Base-by-base conservation (phyloP, 2,113 vertebrate species). In the Peromyscus maniculatus region DNA sequence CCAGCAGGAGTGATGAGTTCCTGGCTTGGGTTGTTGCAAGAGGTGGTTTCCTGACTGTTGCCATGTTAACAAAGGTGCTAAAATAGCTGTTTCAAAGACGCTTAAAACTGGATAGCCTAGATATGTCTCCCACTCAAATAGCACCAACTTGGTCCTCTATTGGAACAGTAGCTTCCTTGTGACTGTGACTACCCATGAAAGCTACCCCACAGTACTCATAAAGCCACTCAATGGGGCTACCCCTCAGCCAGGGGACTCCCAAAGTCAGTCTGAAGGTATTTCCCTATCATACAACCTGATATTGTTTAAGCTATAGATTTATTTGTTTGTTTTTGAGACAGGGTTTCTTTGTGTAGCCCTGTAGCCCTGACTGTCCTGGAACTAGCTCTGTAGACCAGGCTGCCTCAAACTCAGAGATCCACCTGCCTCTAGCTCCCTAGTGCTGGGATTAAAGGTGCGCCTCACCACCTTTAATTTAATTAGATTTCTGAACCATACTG, bases 191-290 rank as follows among this genome's bases (percentile, higher is more conserved):
- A 21, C 33, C 15, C 15, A 55, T 2, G 0, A 39, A 72, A 22
- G 15, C 17, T 57, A 39, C 19, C 9, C 3, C 4, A 7, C 7
- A 3, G 5, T n/a, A 49, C 31, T 75, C 33, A 39, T 36, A 1
- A 33, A 71, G n/a, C n/a, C 43, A 7, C 36, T 64, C 71, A 13
- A 6, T 49, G 3, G 10, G 17, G 52, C 4, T 7, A 10, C 26
- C 2, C n/a, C 7, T 15, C 15, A n/a, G 82, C 43, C n/a, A 5
- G 1, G 15, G 21, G 0, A 0, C 19, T 57, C 64, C 1, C 0
- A 2, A 0, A 36, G 21, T 59, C 79, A 19, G 33, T 13, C 22
- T 36, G 21, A 15, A 16, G 24, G 3, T 0, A 3, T 0, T 33
- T 49, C 24, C 12, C 1, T 10, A 21, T 15, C 0, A 46, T 19